phyloP scores from a whole-genome alignment of 1,140 invertebrate genomes.

The Drosophila gunungcola region DNA sequence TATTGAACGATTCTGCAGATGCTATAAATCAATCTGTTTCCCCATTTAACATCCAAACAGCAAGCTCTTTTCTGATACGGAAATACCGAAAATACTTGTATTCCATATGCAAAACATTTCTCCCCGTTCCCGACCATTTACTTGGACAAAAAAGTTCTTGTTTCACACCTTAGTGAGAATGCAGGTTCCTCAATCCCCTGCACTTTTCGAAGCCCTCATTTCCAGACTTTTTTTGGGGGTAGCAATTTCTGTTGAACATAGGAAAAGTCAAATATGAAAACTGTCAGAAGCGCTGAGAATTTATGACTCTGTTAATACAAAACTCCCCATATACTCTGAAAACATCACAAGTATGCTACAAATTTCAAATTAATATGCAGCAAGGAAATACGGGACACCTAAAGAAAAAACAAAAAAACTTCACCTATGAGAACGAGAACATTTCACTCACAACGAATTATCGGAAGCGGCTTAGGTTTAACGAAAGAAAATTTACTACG shows the following conservation, averaged over 20 bases:
- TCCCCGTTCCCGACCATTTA: slow-evolving; percentile 6
- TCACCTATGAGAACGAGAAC: slow-evolving; percentile 41
- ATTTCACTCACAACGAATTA: slow-evolving; percentile 69
- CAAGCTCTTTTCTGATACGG: slow-evolving; percentile 3
- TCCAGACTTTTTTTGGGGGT: slow-evolving; percentile 23
- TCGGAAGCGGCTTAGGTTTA: slow-evolving; percentile 61
- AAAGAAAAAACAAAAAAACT: slow-evolving; percentile 38
- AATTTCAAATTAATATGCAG: slow-evolving; percentile 77
- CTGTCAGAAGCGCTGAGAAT: slow-evolving; percentile 68
- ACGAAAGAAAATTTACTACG: slow-evolving; percentile 65
- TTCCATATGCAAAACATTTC: slow-evolving; percentile 41
- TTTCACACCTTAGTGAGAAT: slow-evolving; percentile 26
- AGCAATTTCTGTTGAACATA: slow-evolving; percentile 54
- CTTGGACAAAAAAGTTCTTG: slow-evolving; percentile 25
- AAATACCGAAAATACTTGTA: slow-evolving; percentile 34
- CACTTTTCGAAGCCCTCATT: neutral
- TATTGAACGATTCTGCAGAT: neutral
- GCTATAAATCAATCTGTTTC: slow-evolving; percentile 35
- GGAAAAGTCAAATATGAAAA: slow-evolving; percentile 77
- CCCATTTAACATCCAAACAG: slow-evolving; percentile 19
- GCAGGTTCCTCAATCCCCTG: slow-evolving; percentile 19
- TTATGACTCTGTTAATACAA: slow-evolving; percentile 71
- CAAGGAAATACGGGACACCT: neutral
- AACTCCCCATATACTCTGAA: slow-evolving; percentile 27
- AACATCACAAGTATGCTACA: slow-evolving; percentile 66